Evolutionary conservation across 2,888 invertebrate genomes (phyloP), one percentile per base, ranked within the genome.

Genomic region (Yponomeuta plumbellus): DNA sequence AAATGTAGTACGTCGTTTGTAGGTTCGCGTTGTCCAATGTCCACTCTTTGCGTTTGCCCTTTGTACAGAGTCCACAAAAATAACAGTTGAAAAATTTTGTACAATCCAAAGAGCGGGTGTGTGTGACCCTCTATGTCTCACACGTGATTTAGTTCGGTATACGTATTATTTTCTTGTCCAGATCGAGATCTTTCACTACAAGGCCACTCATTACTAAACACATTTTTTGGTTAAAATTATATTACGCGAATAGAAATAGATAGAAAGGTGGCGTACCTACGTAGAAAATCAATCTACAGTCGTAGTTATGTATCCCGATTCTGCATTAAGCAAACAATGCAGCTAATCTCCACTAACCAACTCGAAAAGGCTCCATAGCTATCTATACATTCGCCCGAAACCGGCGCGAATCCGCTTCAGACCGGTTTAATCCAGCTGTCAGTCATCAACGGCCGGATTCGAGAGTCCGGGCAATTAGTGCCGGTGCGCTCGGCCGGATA

Each of bases 401-500:
- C 34, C 34, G 61, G 22, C 13, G 23, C 4, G n/a, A 39, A 26
- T 21, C 63, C 44, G 13, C 44, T 44, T 22, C 20, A 40, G 63
- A 21, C 63, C 21, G 5, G 23, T n/a, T 77, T 81, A 82, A 83
- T 81, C 80, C 78, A 74, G 74, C 72, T 76, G 76, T 77, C 74
- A 73, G 72, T 74, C 72, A 73, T 70, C 71, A 71, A 70, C 67
- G 63, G 70, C 71, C 68, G 65, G 70, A 72, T 73, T 61, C 26
- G 65, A 61, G 61, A 39, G 65, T 11, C 72, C 73, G 76, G 76
- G 78, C 85, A 86, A 86, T 86, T 86, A 86, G 81, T 75, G 74
- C 74, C 72, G 74, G 75, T 75, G 72, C 73, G 70, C 69, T 71
- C 72, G 71, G 74, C 72, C 84, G 85, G 83, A 85, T 81, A 81